Evolutionary conservation across 2,888 invertebrate species (phyloP), one percentile per base, ranked within the genome.

Genomic region (Acanthosoma haemorrhoidale): DNA sequence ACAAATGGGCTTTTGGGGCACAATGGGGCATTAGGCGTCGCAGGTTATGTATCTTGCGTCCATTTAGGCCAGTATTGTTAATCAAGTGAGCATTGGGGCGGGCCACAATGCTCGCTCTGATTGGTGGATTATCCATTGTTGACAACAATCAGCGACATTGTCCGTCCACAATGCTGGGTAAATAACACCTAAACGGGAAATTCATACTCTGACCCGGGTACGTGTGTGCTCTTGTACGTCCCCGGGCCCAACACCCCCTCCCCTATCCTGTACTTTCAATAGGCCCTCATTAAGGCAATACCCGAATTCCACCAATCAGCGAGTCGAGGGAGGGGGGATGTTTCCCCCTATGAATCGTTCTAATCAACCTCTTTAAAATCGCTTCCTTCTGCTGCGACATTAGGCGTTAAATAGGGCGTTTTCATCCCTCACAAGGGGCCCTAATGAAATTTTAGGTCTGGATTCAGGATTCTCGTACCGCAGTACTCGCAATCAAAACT

Each of bases 121-220:
- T 72, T 72, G 70, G 69, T 66, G 71, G 72, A 72, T 72, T 72
- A 71, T 69, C 72, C 67, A 71, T 72, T 72, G 72, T 72, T 71
- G 72, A 72, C 70, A 71, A 72, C 72, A 72, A 72, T 72, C 72
- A 72, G 71, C 58, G 68, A 39, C 69, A 72, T 72, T 71, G 71
- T 72, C 64, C 66, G 34, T n/a, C 41, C 31, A 71, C 70, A 72
- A 71, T 69, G 72, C 61, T 39, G 63, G 69, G 66, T 72, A 72
- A 72, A 72, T 72, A 72, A 72, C 71, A 71, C 69, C 72, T 72
- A 72, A 72, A 72, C 70, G 70, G 67, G 71, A 72, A 72, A 72
- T 72, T 72, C 70, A 72, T 72, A 72, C 71, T 16, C 51, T 4
- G n/a, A n/a, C n/a, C n/a, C n/a, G n/a, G n/a, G 51, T 51, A 25